Evolutionary conservation across 2,113 vertebrate species (phyloP), one percentile per base, ranked within the genome.

Genomic region (Phodopus roborovskii): DNA sequence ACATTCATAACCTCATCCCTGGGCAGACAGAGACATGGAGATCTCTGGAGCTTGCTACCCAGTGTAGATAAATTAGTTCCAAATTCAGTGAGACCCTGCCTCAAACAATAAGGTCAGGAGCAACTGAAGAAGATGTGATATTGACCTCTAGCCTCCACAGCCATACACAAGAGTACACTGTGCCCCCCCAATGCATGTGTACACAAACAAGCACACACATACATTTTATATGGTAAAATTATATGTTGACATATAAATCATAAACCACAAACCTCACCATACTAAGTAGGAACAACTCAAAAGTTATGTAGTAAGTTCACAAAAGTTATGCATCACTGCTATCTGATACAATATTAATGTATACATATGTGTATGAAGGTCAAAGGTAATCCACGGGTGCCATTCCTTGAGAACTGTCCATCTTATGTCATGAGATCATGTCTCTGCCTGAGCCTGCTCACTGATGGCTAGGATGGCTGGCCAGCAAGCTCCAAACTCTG

Each of bases 231-330:
- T 16, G 13, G 70, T n/a, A 73, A 81, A 42, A 58, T 81, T 84
- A 86, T 95, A 71, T 70, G 60, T 28, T 68, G 24, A 93, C 17
- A 92, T 5, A 77, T 10, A 94, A 87, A 62, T 81, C 42, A 81
- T 36, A 86, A 24, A 56, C 17, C 7, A 53, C 60, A 82, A 86
- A 92, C 24, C 70, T 92, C 15, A 84, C 26, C 20, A 19, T 64
- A 88, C 50, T 28, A 88, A 78, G 39, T n/a, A 11, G 19, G 36
- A 20, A 42, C 11, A 60, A 39, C 71, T 82, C 68, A 70, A 33
- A n/a, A 90, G 71, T 60, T 60, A 90, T 79, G 62, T 42, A 84
- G 5, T 50, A 58, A 74, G 60, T 68, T 92, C 20, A 78, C 50
- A 88, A 84, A 84, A 83, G 22, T 64, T 91, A 39, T 19, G 2